Evolutionary conservation across 2,797 vertebrate genomes (phyloP).

Genomic region (Menidia menidia): DNA sequence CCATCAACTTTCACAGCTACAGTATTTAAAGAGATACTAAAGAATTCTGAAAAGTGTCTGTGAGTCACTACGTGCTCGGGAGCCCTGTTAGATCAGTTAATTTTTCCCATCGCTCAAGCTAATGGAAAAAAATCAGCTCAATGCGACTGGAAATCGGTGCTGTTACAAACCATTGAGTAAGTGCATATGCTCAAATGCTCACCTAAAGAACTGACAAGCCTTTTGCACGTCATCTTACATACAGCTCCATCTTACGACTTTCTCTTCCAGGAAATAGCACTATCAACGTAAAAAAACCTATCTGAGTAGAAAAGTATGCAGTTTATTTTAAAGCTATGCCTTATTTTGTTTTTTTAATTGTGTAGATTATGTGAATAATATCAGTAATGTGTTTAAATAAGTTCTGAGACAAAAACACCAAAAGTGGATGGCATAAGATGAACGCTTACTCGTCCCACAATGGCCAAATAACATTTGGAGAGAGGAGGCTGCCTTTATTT

Average conservation of each 20-base stretch:
- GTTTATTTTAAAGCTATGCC: too few species aligned
- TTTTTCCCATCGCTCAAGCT: background rate
- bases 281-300: too few species aligned
- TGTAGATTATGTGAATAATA: too few species aligned
- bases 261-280: too few species aligned
- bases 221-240: background rate
- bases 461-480: too few species aligned
- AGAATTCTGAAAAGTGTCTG: conserved; percentile 28
- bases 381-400: too few species aligned
- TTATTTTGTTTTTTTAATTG: too few species aligned
- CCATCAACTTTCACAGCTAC: conserved; percentile 28
- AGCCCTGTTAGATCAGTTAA: conserved; percentile 22
- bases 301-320: background rate
- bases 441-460: too few species aligned
- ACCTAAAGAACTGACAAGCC: conserved; percentile 21
- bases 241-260: too few species aligned
- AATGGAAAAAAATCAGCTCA: conserved; percentile 4
- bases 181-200: background rate
- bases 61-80: conserved; percentile 37
- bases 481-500: too few species aligned
- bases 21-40: conserved; percentile 36
- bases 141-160: conserved; percentile 27
- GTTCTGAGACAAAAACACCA: too few species aligned
- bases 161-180: conserved; percentile 23
- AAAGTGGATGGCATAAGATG: too few species aligned